Evolutionary conservation across 2,113 vertebrate genomes (phyloP), one percentile per base, ranked within the genome.

Genomic region (Tragelaphus imberbis): DNA sequence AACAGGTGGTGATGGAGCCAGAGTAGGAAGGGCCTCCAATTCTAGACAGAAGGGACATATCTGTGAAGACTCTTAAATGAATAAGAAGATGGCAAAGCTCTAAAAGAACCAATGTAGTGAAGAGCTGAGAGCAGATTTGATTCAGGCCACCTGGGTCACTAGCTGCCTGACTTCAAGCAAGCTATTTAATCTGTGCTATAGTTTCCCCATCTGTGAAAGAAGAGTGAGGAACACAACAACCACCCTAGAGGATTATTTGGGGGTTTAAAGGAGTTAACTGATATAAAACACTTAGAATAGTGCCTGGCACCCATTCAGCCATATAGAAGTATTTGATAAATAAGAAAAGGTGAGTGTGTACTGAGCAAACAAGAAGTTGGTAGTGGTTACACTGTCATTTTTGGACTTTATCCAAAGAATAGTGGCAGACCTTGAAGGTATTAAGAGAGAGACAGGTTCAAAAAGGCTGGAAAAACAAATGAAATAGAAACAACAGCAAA

Each of bases 351-450:
- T 61, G 47, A 95, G n/a, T 51, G n/a, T 51, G 36, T 33, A n/a
- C 53, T 49, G 40, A 96, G 79, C 5, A 97, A 79, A 85, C 63
- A 77, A 90, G 40, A 92, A 82, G 36, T 30, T 80, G 58, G 47
- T 81, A 6, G 47, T 14, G 6, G 25, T 81, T 88, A 85, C 75
- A 13, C 19, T 55, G 63, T 87, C 96, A 65, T 27, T 89, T 95
- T 91, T 87, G 65, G 58, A 84, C 56, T 96, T 96, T 61, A 90
- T 95, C 53, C 94, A 90, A 68, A 79, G 88, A 91, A 65, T 51
- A 88, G 59, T 55, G 84, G 40, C 65, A 96, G 53, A 87, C 16
- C 58, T 96, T 68, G n/a, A 82, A 97, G n/a, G 53, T 84, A 14
- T 84, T 97, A 91, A 89, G 30, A 91, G 4, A 81, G 28, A 84